A percentile compares a stretch with the other conserved stretches of the same genome.
These are phyloP conservation scores for Dipodomys stephensi DNA, from an alignment of 2,113 vertebrate species.

Conservation along the genomic window DNA sequence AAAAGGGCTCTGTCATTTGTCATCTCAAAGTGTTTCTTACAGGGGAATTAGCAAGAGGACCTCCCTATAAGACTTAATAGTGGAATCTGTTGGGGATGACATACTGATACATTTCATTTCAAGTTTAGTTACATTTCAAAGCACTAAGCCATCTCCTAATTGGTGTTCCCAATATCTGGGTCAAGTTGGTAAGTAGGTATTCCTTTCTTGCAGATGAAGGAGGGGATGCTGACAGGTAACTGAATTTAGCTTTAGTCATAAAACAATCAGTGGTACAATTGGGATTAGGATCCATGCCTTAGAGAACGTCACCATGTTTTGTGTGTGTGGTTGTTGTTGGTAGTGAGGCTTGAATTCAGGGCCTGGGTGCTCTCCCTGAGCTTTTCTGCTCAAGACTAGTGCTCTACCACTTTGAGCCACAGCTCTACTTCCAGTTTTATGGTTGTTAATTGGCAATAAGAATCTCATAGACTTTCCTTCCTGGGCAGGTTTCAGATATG, in stretches of 20 bases:
- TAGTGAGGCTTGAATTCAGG: too few relatives aligned
- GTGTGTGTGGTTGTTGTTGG: too few relatives aligned
- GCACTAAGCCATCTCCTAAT: neutral
- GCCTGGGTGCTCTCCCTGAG: too few relatives aligned
- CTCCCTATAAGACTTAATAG: neutral
- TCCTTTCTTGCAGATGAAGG: neutral
- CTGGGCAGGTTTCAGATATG: too few relatives aligned
- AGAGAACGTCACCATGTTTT: neutral
- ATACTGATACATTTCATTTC: neutral
- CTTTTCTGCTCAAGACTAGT: too few relatives aligned
- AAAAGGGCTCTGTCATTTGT: neutral
- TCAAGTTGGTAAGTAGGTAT: neutral
- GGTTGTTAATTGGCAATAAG: too few relatives aligned
- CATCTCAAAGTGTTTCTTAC: neutral
- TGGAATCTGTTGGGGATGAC: neutral
- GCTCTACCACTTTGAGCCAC: too few relatives aligned
- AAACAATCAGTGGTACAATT: neutral
- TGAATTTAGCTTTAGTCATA: neutral
- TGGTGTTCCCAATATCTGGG: neutral
- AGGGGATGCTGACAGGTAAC: neutral
- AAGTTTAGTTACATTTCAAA: constrained; percentile 2
- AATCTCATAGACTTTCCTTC: too few relatives aligned
- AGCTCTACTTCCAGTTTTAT: too few relatives aligned
- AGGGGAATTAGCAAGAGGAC: constrained; percentile 6
- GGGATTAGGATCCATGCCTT: neutral